Evolutionary conservation across 2,797 vertebrate species (phyloP).

Genomic region (Cyprinodon diabolis): DNA sequence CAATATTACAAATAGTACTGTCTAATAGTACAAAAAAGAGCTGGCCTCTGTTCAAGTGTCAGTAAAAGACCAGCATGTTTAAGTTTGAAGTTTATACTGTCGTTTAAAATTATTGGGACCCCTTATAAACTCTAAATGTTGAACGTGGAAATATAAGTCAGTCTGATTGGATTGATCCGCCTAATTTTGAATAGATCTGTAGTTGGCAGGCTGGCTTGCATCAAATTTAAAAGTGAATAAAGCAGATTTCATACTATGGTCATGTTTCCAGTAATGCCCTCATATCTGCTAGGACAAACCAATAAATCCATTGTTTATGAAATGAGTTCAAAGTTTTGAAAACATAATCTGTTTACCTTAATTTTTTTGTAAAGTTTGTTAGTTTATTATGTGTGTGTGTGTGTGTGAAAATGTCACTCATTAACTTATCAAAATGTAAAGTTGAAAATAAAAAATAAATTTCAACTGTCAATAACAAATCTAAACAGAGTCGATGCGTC

Average conservation of each 20-base stretch:
- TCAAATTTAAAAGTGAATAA: neutral
- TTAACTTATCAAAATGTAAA: neutral
- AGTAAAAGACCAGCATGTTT: neutral
- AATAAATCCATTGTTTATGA: neutral
- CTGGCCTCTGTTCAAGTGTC: neutral
- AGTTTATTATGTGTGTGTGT: neutral
- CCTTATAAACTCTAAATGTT: neutral
- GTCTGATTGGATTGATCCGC: slow-evolving; percentile 5
- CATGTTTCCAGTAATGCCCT: neutral
- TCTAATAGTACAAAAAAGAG: neutral
- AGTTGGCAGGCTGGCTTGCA: neutral
- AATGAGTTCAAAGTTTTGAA: neutral
- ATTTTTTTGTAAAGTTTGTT: neutral
- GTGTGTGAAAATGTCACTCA: neutral
- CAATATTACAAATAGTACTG: neutral
- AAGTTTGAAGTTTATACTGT: neutral
- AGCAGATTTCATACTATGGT: neutral
- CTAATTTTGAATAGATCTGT: neutral
- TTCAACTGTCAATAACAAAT: neutral
- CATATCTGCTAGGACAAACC: neutral
- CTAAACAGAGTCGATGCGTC: neutral
- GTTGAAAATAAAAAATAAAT: neutral
- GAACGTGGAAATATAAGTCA: neutral
- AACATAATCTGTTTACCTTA: neutral
- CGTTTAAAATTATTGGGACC: slow-evolving; percentile 1